Evolutionary conservation across 2,888 invertebrate genomes (phyloP).

Genomic region (Arge pagana): DNA sequence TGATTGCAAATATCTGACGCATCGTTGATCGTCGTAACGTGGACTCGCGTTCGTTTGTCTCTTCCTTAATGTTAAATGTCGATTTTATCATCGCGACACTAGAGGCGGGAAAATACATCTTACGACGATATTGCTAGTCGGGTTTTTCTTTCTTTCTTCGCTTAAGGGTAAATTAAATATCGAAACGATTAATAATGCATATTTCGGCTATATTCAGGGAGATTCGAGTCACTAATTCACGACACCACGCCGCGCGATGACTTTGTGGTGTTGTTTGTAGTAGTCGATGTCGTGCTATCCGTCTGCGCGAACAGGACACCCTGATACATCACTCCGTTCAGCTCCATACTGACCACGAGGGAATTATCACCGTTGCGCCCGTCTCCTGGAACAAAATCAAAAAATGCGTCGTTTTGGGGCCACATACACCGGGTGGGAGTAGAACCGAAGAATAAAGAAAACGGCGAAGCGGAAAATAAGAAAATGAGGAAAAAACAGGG

Average conservation of each 20-base stretch:
- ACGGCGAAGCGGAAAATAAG: neutral
- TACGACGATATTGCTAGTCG: too few species aligned
- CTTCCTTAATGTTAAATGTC: too few species aligned
- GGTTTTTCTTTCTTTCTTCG: too few species aligned
- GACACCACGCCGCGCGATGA: conserved; percentile 45
- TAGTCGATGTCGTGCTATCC: conserved; percentile 37
- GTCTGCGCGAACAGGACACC: conserved; percentile 82
- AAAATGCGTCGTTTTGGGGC: conserved; percentile 29
- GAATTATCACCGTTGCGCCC: conserved; percentile 84
- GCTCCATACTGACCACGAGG: conserved; percentile 91
- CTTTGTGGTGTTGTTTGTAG: conserved; percentile 43
- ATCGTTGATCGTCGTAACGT: too few species aligned
- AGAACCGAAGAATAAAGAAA: neutral
- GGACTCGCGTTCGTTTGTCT: too few species aligned
- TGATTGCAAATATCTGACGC: too few species aligned
- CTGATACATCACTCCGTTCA: conserved; percentile 94
- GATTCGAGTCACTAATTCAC: conserved; percentile 39
- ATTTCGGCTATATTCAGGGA: too few species aligned
- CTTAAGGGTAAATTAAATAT: conserved; percentile 2
- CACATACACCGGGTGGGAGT: too few species aligned
- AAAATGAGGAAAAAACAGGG: neutral
- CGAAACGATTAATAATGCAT: neutral
- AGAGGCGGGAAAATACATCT: too few species aligned
- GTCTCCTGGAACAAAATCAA: conserved; percentile 68
- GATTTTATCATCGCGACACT: too few species aligned